A percentile compares a stretch with the other conserved stretches of the same genome.
These are phyloP conservation scores for Meliscaeva auricollis DNA, from an alignment of 2,888 invertebrate genomes.

Conservation along the genomic window DNA sequence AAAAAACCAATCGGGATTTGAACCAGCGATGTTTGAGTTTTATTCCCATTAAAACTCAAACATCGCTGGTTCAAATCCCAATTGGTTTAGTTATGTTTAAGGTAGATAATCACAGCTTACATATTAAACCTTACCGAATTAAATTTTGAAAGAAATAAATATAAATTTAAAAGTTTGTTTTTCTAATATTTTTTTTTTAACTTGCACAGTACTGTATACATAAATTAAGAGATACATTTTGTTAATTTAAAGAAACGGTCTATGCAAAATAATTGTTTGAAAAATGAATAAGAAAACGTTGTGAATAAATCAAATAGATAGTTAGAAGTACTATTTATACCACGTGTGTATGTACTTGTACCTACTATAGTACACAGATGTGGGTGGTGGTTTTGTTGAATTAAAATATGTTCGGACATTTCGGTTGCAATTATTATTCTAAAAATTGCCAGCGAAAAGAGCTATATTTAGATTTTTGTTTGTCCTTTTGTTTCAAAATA, in stretches of 20 bases:
- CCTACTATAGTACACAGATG: not conserved
- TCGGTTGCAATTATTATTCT: slow-evolving; percentile 21
- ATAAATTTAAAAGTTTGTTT: not conserved
- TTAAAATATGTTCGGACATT: slow-evolving; percentile 39
- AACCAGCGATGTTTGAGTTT: too few relatives aligned
- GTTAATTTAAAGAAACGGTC: slow-evolving; percentile 6
- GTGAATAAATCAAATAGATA: slow-evolving; percentile 47
- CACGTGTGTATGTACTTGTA: too few relatives aligned
- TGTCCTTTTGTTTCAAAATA: not conserved
- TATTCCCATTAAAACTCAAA: too few relatives aligned
- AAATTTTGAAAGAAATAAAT: not conserved
- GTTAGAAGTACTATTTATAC: not conserved
- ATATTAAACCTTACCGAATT: too few relatives aligned
- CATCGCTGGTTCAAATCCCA: too few relatives aligned
- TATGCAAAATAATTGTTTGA: slow-evolving; percentile 27
- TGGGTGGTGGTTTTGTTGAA: slow-evolving; percentile 34
- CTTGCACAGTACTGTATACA: slow-evolving; percentile 9
- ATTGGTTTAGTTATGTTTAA: too few relatives aligned
- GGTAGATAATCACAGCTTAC: too few relatives aligned
- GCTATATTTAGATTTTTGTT: slow-evolving; percentile 8
- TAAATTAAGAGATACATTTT: slow-evolving; percentile 1
- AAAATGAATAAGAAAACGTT: slow-evolving; percentile 50
- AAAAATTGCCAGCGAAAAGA: not conserved
- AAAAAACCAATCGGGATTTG: too few relatives aligned
- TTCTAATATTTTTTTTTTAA: too few relatives aligned